These are phyloP conservation scores for Austrolebias charrua DNA, from an alignment of 2,797 vertebrate species.

Conservation along the genomic window DNA sequence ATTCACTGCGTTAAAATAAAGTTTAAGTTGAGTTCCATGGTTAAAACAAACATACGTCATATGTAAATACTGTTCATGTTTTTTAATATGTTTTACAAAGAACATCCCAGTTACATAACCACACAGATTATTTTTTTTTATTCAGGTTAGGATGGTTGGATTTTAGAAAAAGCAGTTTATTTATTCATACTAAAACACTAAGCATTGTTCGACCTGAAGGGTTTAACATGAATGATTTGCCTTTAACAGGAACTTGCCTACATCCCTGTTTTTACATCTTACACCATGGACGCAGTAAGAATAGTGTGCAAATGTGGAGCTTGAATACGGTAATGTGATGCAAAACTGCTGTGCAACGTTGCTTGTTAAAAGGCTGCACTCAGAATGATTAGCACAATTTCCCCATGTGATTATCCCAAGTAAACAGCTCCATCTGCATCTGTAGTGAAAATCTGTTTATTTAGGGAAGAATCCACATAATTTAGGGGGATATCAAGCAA, in stretches of 20 bases:
- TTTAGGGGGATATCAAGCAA: slow-evolving; percentile 37
- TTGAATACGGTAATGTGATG: slow-evolving; percentile 59
- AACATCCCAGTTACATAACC: slow-evolving; percentile 1
- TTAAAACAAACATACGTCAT: not conserved
- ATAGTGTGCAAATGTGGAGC: slow-evolving; percentile 16
- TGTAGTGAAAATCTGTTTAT: slow-evolving; percentile 38
- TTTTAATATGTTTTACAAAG: slow-evolving; percentile 1
- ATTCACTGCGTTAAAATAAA: not conserved
- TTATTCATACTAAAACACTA: not conserved
- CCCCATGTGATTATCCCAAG: slow-evolving; percentile 38
- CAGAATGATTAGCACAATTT: slow-evolving; percentile 65
- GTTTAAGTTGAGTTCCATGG: not conserved
- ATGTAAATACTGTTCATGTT: not conserved
- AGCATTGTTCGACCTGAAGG: not conserved
- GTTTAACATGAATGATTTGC: not conserved
- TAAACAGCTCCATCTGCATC: slow-evolving; percentile 58
- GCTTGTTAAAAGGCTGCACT: slow-evolving; percentile 47
- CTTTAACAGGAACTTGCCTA: slow-evolving; percentile 14
- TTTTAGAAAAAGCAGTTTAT: not conserved
- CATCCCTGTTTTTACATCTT: slow-evolving; percentile 39
- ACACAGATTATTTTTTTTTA: slow-evolving; percentile 12
- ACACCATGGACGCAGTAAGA: slow-evolving; percentile 29
- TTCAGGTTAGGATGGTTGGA: not conserved
- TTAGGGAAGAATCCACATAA: slow-evolving; percentile 48
- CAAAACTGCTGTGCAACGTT: slow-evolving; percentile 42